Evolutionary conservation across 2,888 invertebrate genomes (phyloP).

Genomic region (Drosophila meridionalis): DNA sequence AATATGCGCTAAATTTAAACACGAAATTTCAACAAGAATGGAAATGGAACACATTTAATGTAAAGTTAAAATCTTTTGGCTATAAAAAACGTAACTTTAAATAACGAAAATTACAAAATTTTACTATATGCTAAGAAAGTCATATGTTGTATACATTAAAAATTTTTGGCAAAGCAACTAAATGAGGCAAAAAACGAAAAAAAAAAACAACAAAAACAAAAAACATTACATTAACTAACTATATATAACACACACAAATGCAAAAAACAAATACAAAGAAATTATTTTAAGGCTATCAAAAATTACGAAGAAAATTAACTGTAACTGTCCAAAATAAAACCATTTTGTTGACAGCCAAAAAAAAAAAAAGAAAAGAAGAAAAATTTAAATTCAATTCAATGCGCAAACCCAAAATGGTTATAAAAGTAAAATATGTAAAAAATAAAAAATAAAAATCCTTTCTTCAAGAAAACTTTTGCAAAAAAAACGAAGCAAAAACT

Average conservation of each 20-base stretch:
- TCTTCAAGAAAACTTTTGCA: conserved; percentile 64
- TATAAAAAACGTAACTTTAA: conserved; percentile 38
- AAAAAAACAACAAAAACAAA: conserved; percentile 4
- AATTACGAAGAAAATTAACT: conserved; percentile 54
- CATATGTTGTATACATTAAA: conserved; percentile 70
- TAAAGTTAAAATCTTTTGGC: conserved; percentile 70
- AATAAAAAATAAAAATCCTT: conserved; percentile 54
- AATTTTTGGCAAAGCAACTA: conserved; percentile 77
- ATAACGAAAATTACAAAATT: conserved; percentile 24
- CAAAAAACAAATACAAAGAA: conserved; percentile 75
- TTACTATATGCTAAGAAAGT: conserved; percentile 52
- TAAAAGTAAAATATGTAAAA: conserved; percentile 63
- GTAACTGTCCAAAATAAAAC: conserved; percentile 40
- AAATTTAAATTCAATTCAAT: conserved; percentile 50
- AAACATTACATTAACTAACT: conserved; percentile 46
- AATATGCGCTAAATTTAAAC: conserved; percentile 83
- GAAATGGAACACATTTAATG: conserved; percentile 55
- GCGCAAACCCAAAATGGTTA: conserved; percentile 62
- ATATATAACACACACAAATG: conserved; percentile 44
- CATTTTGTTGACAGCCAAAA: conserved; percentile 42
- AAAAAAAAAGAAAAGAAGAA: neutral
- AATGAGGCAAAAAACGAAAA: conserved; percentile 62
- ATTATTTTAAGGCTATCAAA: conserved; percentile 76
- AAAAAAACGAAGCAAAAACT: conserved; percentile 52
- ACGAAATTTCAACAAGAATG: conserved; percentile 39